phyloP scores from a whole-genome alignment of 2,113 vertebrate genomes.

The Leuciscus idus region DNA sequence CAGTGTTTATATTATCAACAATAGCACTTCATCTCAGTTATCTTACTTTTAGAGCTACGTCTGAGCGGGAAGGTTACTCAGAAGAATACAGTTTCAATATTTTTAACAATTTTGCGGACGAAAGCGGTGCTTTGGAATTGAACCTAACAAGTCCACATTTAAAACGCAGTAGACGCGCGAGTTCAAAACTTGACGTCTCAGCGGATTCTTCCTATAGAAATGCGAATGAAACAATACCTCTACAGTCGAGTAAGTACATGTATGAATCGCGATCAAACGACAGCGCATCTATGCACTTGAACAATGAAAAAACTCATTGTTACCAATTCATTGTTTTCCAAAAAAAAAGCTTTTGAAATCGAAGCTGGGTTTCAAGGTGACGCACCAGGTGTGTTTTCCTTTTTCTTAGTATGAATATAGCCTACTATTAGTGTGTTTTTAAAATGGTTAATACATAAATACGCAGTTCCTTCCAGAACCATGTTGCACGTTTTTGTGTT shows the following conservation, averaged over 20 bases:
- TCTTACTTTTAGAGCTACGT: conserved; percentile 40
- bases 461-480: too few species aligned
- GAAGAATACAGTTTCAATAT: not conserved
- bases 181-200: not conserved
- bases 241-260: not conserved
- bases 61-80: conserved; percentile 18
- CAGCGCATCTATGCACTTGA: not conserved
- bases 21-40: conserved; percentile 22
- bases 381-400: conserved; percentile 56
- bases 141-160: not conserved
- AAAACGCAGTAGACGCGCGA: not conserved
- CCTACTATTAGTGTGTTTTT: not conserved
- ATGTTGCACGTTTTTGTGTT: not conserved
- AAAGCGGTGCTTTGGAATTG: not conserved
- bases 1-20: conserved; percentile 52
- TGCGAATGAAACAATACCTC: not conserved
- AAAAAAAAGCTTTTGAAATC: not conserved
- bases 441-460: not conserved
- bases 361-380: conserved; percentile 58
- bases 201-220: not conserved
- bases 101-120: not conserved
- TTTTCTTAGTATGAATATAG: not conserved
- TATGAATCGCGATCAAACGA: not conserved
- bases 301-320: not conserved
- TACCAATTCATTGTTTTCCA: too few species aligned